Evolutionary conservation across 2,797 vertebrate genomes (phyloP).

Genomic region (Thamnophis elegans): DNA sequence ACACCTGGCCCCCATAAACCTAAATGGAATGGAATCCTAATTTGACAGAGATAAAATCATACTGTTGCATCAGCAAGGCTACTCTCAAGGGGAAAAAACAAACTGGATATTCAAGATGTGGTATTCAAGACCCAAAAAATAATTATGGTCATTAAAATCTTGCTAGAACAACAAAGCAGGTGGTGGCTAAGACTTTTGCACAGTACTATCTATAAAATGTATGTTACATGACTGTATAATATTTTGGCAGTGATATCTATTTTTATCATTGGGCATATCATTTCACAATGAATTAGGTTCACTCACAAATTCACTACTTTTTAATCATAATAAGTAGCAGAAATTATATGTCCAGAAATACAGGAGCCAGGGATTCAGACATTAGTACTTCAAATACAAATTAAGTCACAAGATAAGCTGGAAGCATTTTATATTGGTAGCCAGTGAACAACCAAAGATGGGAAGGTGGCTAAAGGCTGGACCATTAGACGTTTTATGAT

Average conservation of each 20-base stretch:
- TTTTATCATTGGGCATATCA: neutral
- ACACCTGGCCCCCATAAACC: neutral
- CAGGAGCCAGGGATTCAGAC: neutral
- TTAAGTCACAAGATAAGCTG: neutral
- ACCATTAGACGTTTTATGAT: neutral
- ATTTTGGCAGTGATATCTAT: neutral
- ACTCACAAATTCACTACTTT: neutral
- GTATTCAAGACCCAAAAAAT: neutral
- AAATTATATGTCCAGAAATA: neutral
- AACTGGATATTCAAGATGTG: neutral
- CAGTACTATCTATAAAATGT: neutral
- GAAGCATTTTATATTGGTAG: neutral
- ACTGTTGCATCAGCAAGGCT: neutral
- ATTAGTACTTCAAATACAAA: neutral
- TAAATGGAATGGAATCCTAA: neutral
- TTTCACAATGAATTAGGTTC: neutral
- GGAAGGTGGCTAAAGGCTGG: neutral
- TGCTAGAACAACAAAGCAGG: neutral
- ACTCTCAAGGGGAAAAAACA: neutral
- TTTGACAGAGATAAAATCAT: neutral
- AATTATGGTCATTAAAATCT: neutral
- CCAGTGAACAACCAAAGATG: neutral
- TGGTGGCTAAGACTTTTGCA: neutral
- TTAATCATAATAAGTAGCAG: neutral
- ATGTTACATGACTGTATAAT: neutral